phyloP scores from a whole-genome alignment of 2,888 invertebrate species.

The Aphodius granarius region DNA sequence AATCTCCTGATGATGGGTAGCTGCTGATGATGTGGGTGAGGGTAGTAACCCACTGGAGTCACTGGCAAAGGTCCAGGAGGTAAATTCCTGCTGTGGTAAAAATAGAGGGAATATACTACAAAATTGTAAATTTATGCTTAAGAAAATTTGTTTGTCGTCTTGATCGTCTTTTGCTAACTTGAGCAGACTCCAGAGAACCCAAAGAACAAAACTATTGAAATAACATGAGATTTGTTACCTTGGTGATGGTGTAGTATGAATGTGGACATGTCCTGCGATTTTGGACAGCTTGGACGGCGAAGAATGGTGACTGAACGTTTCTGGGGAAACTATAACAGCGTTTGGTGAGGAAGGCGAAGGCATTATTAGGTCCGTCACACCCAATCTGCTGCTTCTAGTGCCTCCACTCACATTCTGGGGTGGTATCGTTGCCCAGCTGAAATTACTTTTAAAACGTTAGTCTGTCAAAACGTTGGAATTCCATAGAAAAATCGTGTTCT shows the following conservation, averaged over 20 bases:
- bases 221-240: no score
- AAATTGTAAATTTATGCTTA: background rate
- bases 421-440: slow-evolving; percentile 63
- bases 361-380: slow-evolving; percentile 62
- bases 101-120: background rate
- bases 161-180: no score
- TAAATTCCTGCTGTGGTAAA: slow-evolving; percentile 37
- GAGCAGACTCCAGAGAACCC: no score
- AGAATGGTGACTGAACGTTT: slow-evolving; percentile 72
- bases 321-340: slow-evolving; percentile 74
- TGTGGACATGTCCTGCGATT: slow-evolving; percentile 56
- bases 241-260: slow-evolving; percentile 60
- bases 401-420: slow-evolving; percentile 67
- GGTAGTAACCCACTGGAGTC: slow-evolving; percentile 61
- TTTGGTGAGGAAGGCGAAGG: slow-evolving; percentile 76
- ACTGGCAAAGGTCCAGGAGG: slow-evolving; percentile 59
- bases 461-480: no score
- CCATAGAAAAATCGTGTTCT: no score
- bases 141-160: no score
- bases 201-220: slow-evolving; percentile 10
- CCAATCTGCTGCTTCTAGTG: slow-evolving; percentile 58
- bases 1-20: slow-evolving; percentile 62
- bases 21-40: slow-evolving; percentile 49
- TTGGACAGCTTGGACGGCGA: slow-evolving; percentile 57
- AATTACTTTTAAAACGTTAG: slow-evolving; percentile 32